Percentiles rank a stretch among this genome's conserved stretches.
phyloP scores from a whole-genome alignment of 2,888 invertebrate genomes.

The Opisthograptis luteolata region DNA sequence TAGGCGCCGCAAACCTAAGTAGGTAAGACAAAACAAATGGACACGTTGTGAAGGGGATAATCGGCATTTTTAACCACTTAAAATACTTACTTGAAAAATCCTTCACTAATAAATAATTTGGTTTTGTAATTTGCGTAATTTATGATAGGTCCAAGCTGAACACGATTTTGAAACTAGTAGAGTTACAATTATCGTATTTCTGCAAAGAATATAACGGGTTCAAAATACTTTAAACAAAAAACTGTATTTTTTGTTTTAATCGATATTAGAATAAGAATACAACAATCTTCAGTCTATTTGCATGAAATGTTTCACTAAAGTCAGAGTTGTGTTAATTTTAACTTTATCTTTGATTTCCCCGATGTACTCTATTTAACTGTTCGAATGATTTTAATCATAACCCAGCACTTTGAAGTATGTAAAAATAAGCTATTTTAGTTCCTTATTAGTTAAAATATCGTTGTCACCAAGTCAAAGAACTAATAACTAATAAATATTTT shows the following conservation, averaged over 20 bases:
- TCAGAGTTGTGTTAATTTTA: no score
- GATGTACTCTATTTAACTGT: conserved; percentile 33
- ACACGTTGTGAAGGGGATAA: conserved; percentile 39
- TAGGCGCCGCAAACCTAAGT: conserved; percentile 60
- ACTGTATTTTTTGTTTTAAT: no score
- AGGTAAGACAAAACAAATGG: conserved; percentile 63
- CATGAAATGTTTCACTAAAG: no score
- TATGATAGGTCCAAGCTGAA: no score
- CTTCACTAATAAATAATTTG: background rate
- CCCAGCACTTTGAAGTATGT: conserved; percentile 35
- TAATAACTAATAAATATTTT: no score
- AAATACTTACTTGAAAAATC: background rate
- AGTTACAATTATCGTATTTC: no score
- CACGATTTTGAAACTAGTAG: no score
- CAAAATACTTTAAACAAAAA: no score
- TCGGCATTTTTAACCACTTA: conserved; percentile 28
- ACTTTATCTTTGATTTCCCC: conserved; percentile 20
- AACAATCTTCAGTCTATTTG: no score
- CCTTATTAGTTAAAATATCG: conserved; percentile 25
- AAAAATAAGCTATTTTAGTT: conserved; percentile 26
- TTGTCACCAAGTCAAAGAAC: conserved; percentile 22
- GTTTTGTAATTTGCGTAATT: no score
- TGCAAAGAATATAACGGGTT: no score
- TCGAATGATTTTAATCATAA: conserved; percentile 2
- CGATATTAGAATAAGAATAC: no score